Base-by-base conservation (phyloP, 2,888 invertebrate species). In the Ferrisia virgata region DNA sequence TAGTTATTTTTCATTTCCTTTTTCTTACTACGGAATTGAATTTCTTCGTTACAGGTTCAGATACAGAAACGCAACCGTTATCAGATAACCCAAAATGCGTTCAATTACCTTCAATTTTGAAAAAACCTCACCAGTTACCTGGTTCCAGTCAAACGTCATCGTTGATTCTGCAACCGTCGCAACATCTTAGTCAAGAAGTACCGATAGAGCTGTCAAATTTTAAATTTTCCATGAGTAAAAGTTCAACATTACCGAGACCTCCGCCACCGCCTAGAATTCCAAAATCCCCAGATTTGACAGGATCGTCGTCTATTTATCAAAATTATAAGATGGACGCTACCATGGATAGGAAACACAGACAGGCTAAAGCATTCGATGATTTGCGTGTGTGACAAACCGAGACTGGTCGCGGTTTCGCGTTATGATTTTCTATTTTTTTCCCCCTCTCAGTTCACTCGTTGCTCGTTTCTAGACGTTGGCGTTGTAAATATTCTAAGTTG, bases 171-270 rank as follows among this genome's bases (percentile, higher is more conserved):
- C 84, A 84, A 69, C 84, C 84, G 15, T 64, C 79, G 53, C 84
- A 84, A 40, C 84, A 84, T 69, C 31, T 84, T 1, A 39, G 15
- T 39, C 33, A 64, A 31, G 79, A 69, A 25, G 78, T 69, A 39
- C 58, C 79, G 2, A 84, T 84, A 43, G 84, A 84, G 31, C 31
- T 84, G 25, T 84, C 84, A 11, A 84, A 84, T 69, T 64, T 84
- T 9, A 84, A 64, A 58, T 84, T 80, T 31, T 39, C 64, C 22
- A 69, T 40, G 31, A 79, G 22, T 22, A 84, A 84, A 84, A 80
- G 84, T 69, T 84, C 84, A 40, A 84, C 84, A 25, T 64, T 84
- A 69, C 84, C 84, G 6, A 58, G 80, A 80, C 84, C 84, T 39
- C 69, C 58, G 28, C 84, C 84, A 2, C 84, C 84, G 8, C 84